Conservation (phyloP, 2,797 vertebrate genomes). For the Acipenser transmontanus region DNA sequence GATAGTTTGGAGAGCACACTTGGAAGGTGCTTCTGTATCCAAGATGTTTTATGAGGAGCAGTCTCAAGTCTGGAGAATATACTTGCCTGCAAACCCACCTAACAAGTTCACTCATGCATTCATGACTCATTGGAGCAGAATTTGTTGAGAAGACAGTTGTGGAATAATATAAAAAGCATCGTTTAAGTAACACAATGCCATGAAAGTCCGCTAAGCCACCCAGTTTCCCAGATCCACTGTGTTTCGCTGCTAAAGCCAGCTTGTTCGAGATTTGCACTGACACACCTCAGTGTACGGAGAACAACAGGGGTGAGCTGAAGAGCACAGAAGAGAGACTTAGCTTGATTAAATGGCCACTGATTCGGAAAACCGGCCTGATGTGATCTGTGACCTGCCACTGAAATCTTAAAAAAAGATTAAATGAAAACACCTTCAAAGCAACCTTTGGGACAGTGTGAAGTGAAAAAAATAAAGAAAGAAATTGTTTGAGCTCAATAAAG, state of each 20-base stretch:
- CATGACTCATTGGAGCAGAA: too few relatives aligned
- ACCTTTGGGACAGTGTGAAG: conserved; percentile 51
- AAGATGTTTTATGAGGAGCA: too few relatives aligned
- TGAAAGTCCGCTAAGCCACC: neutral
- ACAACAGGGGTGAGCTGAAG: conserved; percentile 67
- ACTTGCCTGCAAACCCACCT: too few relatives aligned
- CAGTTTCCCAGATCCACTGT: conserved; percentile 31
- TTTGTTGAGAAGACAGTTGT: too few relatives aligned
- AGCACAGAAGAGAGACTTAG: conserved; percentile 63
- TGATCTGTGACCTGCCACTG: conserved; percentile 69
- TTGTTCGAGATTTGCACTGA: conserved; percentile 45
- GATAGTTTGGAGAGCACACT: too few relatives aligned
- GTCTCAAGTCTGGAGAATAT: too few relatives aligned
- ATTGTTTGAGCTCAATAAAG: conserved; percentile 32
- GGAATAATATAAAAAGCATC: too few relatives aligned
- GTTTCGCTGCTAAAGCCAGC: conserved; percentile 26
- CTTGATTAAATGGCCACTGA: conserved; percentile 89
- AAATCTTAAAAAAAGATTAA: conserved; percentile 72
- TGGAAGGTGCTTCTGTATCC: too few relatives aligned
- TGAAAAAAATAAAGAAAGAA: conserved; percentile 44
- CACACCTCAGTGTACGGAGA: conserved; percentile 65
- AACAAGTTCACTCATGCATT: too few relatives aligned
- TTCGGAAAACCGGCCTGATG: conserved; percentile 82
- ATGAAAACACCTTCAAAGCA: conserved; percentile 71
- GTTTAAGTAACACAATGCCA: too few relatives aligned